Percentiles rank a stretch among this genome's conserved stretches.
Evolutionary conservation across 2,797 vertebrate genomes (phyloP).

Genomic region (Alosa sapidissima): DNA sequence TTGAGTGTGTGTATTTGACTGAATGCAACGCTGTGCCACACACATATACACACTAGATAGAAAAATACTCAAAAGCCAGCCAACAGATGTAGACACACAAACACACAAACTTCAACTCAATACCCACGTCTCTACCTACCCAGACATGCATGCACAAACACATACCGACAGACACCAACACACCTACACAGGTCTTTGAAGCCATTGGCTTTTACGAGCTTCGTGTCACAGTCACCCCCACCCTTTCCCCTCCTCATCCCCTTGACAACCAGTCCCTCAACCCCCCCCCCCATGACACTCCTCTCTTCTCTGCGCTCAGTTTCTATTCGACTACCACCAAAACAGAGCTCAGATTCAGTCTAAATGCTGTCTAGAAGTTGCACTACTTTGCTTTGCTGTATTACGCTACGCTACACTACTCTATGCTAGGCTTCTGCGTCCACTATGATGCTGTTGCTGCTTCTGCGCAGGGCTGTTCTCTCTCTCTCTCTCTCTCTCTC

Average conservation of each 20-base stretch:
- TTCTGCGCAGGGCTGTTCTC: conserved; percentile 21
- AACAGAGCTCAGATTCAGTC: not conserved
- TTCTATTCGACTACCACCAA: not conserved
- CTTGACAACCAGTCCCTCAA: not conserved
- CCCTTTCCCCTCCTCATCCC: conserved; percentile 47
- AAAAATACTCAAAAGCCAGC: not conserved
- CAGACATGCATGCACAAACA: conserved; percentile 6
- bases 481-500: not conserved
- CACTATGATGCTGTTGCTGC: not conserved
- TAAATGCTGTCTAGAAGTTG: not conserved
- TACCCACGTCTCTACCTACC: not conserved
- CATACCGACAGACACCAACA: conserved; percentile 12
- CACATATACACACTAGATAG: not conserved
- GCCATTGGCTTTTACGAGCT: conserved; percentile 44
- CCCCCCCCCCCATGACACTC: conserved; percentile 33
- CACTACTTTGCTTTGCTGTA: not conserved
- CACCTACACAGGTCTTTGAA: conserved; percentile 45
- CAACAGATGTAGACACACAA: not conserved
- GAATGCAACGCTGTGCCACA: not conserved
- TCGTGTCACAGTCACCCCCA: conserved; percentile 36
- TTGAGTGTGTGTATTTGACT: not conserved
- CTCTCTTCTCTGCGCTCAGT: conserved; percentile 19
- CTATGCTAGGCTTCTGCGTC: not conserved
- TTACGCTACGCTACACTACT: not conserved
- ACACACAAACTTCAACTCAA: not conserved